These are phyloP conservation scores for Ellobius talpinus DNA, from an alignment of 2,113 vertebrate genomes.

Conservation along the genomic window DNA sequence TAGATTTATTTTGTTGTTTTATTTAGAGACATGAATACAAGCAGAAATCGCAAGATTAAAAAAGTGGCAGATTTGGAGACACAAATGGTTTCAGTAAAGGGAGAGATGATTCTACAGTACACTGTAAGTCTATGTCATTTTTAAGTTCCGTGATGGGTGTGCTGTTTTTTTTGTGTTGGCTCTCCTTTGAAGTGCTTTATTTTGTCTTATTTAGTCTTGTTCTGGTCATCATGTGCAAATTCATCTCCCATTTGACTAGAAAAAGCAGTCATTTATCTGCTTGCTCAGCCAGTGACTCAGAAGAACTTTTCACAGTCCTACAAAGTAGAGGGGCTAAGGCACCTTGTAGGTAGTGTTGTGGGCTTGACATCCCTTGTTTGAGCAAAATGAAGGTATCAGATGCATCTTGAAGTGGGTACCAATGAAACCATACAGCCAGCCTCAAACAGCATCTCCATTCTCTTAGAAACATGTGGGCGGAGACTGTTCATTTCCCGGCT, in stretches of 20 bases:
- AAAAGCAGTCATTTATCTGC: neutral
- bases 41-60: neutral
- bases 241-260: neutral
- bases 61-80: neutral
- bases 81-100: neutral
- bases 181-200: neutral
- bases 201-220: neutral
- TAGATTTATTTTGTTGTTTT: neutral
- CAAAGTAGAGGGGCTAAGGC: neutral
- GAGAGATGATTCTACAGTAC: neutral
- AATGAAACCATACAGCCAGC: neutral
- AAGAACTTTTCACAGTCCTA: slow-evolving; percentile 1
- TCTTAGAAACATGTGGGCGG: neutral
- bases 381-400: neutral
- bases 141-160: neutral
- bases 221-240: neutral
- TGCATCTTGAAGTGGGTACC: neutral
- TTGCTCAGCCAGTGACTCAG: neutral
- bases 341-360: neutral
- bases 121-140: neutral
- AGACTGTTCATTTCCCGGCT: no score
- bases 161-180: neutral
- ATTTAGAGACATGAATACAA: neutral
- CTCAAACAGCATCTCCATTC: neutral
- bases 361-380: neutral